Evolutionary conservation across 2,797 vertebrate genomes (phyloP), one percentile per base, ranked within the genome.

Genomic region (Ctenosaura bakeri): DNA sequence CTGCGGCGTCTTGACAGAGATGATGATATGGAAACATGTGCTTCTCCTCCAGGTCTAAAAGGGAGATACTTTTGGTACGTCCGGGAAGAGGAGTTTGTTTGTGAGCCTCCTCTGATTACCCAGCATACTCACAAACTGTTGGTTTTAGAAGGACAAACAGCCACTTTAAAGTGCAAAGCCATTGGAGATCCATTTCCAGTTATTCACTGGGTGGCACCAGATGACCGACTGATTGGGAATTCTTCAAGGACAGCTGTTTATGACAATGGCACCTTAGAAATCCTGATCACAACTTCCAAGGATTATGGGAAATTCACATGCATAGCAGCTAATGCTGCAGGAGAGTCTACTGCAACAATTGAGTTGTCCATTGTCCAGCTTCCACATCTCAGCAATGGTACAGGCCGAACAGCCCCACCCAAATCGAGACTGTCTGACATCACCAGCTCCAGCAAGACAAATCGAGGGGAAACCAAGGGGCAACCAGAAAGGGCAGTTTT

Each of bases 51-150:
- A 0, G 97, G 96, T 86, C 97, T 99, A 59, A 99, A 99, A 93
- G 99, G 99, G 1, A 98, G 98, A 71, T 99, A 99, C 95, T 99
- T 99, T 95, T 99, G 99, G 99, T 99, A 98, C 0, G 97, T 99
- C 20, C 97, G 98, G 0, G 99, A 99, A 86, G 99, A 99, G 94
- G 99, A 99, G 91, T 99, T 99, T 95, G 94, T 99, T 81, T 99
- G 99, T 4, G 99, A 99, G 94, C 99, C 99, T 0, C 99, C 99
- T 1, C 97, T 99, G 76, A 99, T 99, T 92, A 99, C 99, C 0
- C 99, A 99, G 66, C 98, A 99, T 46, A 99, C 99, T 0, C 98
- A 99, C 93, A 99, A 98, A 96, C 89, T 99, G 84, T 97, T 99
- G 0, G 98, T 99, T 76, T 97, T 99, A 64, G 99, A 99, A 91